phyloP scores from a whole-genome alignment of 2,113 vertebrate genomes.

The Plestiodon gilberti region DNA sequence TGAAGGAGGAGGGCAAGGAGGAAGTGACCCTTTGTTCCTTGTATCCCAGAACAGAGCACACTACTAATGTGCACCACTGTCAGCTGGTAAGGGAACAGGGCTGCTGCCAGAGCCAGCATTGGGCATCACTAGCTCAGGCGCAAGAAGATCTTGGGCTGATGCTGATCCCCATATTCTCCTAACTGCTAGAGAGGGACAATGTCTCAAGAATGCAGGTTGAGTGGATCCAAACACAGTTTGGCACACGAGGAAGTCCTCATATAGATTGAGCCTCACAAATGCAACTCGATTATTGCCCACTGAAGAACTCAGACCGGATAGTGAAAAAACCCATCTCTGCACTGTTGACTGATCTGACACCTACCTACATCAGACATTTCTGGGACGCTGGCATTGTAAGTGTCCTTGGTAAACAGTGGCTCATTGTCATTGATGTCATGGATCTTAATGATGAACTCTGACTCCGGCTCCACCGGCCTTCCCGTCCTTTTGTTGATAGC shows the following conservation, averaged over 20 bases:
- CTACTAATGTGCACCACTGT: too few relatives aligned
- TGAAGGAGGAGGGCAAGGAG: too few relatives aligned
- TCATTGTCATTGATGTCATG: constrained; percentile 98
- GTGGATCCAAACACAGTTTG: neutral
- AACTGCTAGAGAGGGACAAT: neutral
- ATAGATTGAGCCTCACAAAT: neutral
- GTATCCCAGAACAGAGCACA: too few relatives aligned
- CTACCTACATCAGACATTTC: constrained; percentile 95
- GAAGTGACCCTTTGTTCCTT: too few relatives aligned
- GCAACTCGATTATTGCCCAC: neutral
- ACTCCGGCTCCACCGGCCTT: constrained; percentile 91
- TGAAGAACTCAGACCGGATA: constrained; percentile 12
- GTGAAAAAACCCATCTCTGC: constrained; percentile 28
- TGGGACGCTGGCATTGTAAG: constrained; percentile 87
- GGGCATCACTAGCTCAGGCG: too few relatives aligned
- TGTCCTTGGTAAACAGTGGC: constrained; percentile 90
- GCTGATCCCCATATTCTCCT: neutral
- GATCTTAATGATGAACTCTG: constrained; percentile 97
- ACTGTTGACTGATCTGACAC: constrained; percentile 55
- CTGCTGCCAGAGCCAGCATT: too few relatives aligned
- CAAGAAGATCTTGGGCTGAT: too few relatives aligned
- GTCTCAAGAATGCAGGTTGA: neutral
- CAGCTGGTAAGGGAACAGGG: too few relatives aligned
- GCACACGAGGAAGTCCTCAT: neutral
- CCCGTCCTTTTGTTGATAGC: constrained; percentile 90